Evolutionary conservation across 2,888 invertebrate genomes (phyloP).

Genomic region (Habroteleia sp.): DNA sequence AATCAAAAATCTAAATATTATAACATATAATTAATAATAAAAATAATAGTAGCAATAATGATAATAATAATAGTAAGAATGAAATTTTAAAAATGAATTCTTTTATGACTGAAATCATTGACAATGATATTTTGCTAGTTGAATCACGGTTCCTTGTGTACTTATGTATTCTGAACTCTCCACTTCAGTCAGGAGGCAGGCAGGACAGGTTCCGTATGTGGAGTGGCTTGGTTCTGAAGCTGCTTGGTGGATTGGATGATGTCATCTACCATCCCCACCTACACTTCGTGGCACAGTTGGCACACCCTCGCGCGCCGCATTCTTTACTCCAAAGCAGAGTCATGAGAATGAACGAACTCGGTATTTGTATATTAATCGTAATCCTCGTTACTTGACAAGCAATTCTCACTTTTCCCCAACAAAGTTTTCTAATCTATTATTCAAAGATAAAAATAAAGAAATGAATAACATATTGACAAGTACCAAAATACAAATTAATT

Average conservation of each 20-base stretch:
- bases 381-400: constrained; percentile 80
- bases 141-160: constrained; percentile 78
- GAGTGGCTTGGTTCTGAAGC: constrained; percentile 80
- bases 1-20: constrained; percentile 6
- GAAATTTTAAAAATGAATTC: constrained; percentile 10
- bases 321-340: constrained; percentile 81
- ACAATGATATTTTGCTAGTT: constrained; percentile 71
- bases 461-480: too few relatives aligned
- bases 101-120: constrained; percentile 30
- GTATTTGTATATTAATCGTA: constrained; percentile 82
- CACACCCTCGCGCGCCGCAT: constrained; percentile 81
- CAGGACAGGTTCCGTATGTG: constrained; percentile 81
- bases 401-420: constrained; percentile 73
- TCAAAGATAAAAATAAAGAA: constrained; percentile 53
- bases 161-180: constrained; percentile 81
- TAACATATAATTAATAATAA: background rate
- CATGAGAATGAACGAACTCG: constrained; percentile 81
- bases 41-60: constrained; percentile 3
- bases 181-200: constrained; percentile 81
- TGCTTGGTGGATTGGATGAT: constrained; percentile 79
- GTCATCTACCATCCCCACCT: constrained; percentile 81
- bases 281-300: constrained; percentile 81
- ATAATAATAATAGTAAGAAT: background rate
- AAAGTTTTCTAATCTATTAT: constrained; percentile 43
- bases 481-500: too few relatives aligned